Percentiles rank a stretch among this genome's conserved stretches.
These are phyloP conservation scores for Lymantria monacha DNA, from an alignment of 2,888 invertebrate species.

Conservation along the genomic window DNA sequence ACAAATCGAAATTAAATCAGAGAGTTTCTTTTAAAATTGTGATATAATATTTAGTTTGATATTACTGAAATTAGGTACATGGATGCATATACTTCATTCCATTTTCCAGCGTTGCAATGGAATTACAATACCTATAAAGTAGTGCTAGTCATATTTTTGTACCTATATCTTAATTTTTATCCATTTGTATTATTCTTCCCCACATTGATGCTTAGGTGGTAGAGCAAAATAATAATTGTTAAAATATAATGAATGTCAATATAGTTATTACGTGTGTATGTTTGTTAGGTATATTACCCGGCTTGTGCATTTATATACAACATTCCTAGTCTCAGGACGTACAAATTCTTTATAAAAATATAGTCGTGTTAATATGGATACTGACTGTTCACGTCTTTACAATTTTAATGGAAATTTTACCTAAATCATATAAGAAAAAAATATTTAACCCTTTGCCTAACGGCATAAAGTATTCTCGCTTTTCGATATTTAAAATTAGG, in stretches of 20 bases:
- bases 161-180: constrained; percentile 37
- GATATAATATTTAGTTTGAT: constrained; percentile 39
- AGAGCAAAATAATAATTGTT: not conserved
- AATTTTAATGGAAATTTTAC: no score
- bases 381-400: no score
- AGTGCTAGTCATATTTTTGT: constrained; percentile 59
- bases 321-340: constrained; percentile 51
- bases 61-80: constrained; percentile 17
- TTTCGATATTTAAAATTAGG: no score
- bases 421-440: no score
- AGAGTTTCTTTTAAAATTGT: constrained; percentile 34
- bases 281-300: constrained; percentile 19
- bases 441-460: no score
- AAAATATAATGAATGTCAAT: not conserved
- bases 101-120: constrained; percentile 35
- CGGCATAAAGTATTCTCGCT: no score
- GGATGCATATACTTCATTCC: constrained; percentile 38
- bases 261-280: constrained; percentile 9
- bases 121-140: constrained; percentile 45
- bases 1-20: constrained; percentile 19
- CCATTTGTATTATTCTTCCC: constrained; percentile 25
- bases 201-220: constrained; percentile 15
- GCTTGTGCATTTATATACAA: constrained; percentile 50
- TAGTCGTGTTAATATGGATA: no score
- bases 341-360: no score